Base-by-base conservation (phyloP, 2,888 invertebrate species). In the Ganaspis brasiliensis region DNA sequence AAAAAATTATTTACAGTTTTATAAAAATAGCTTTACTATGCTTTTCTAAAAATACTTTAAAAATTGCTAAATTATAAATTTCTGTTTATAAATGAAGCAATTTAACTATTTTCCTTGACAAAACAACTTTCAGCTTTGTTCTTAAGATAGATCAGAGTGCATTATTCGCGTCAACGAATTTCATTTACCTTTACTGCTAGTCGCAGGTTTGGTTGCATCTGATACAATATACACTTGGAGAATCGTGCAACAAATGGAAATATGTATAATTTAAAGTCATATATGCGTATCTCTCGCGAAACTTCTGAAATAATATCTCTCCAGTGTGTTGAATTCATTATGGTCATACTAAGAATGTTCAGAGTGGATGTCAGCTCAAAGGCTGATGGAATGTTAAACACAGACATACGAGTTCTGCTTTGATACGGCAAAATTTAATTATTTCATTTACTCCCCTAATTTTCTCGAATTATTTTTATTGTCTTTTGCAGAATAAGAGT, bases 311-410 rank as follows among this genome's bases (percentile, higher is more conserved):
- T 61, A 5, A 61, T 63, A 40, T 5, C 21, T 37, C 14, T 37
- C 21, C 14, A 12, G 10, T 14, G 21, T 63, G 40, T 14, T 24
- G 6, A 63, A 40, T 63, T 61, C 8, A 63, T 21, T 63, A 63
- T 40, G 40, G 40, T 61, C 4, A 40, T 19, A 40, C 21, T 37
- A 40, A 61, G 61, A 61, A 49, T 49, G 3, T 49, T 49, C 49
- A 49, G 49, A 49, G 49, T 49, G 16, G 16, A 49, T 49, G 49
- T 49, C 49, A 16, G 49, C 49, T 49, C 49, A 49, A 49, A 49
- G 49, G 49, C 49, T 49, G 49, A 49, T 49, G 49, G 49, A 49
- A 49, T 49, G 49, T 49, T 49, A 49, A 49, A 49, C 49, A 49
- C 49, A 49, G 49, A 49, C 31, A 31, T 49, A n/a, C 16, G 49